These are phyloP conservation scores for Poicephalus meyeri DNA, from an alignment of 2,113 vertebrate species.

Conservation along the genomic window DNA sequence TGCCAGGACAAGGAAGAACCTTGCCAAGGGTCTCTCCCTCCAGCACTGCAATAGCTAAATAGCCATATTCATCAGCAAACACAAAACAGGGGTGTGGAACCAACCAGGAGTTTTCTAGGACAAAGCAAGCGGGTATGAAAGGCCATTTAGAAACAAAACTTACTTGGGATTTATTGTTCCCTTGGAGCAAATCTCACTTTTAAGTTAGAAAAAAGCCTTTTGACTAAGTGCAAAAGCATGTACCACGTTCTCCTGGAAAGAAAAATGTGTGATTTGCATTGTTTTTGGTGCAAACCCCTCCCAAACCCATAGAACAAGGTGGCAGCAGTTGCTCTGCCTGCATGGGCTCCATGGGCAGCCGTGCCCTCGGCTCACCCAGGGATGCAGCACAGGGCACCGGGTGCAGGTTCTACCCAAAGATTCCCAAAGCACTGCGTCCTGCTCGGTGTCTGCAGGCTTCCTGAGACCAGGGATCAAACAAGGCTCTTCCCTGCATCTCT, in stretches of 20 bases:
- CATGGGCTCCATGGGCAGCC: rapidly evolving
- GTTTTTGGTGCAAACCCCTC: neutral
- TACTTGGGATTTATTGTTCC: neutral
- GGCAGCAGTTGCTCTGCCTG: rapidly evolving
- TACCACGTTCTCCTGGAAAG: neutral
- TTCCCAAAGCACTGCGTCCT: rapidly evolving
- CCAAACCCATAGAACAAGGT: neutral
- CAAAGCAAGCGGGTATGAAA: neutral
- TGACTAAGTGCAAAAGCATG: slow-evolving; percentile 53
- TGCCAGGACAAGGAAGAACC: neutral
- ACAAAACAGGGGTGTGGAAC: neutral
- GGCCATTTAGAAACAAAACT: neutral
- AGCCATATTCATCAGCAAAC: neutral
- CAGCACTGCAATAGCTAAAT: rapidly evolving
- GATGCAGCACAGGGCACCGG: rapidly evolving
- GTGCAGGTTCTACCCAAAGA: no score
- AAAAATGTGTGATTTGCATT: rapidly evolving
- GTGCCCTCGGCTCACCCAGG: rapidly evolving
- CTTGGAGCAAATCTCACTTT: slow-evolving; percentile 22
- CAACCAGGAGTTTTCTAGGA: neutral
- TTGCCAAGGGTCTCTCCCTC: neutral
- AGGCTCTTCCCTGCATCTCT: neutral
- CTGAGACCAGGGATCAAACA: rapidly evolving
- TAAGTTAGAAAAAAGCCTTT: slow-evolving; percentile 10
- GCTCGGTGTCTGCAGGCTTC: neutral